phyloP scores from a whole-genome alignment of 2,888 invertebrate species.

The Lissonota sp. region DNA sequence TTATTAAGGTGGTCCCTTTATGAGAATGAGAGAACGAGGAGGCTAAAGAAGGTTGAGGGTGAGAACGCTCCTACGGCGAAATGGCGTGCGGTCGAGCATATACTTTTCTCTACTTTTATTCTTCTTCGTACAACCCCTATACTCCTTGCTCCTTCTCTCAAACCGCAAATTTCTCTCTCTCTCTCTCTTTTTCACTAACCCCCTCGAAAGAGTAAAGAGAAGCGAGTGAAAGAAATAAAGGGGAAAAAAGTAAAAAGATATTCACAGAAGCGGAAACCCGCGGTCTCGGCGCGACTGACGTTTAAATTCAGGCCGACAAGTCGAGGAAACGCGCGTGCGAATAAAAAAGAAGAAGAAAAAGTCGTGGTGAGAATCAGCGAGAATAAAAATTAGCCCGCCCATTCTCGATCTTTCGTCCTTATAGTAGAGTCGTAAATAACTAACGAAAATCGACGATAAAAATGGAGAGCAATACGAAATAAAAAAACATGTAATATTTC shows the following conservation, averaged over 20 bases:
- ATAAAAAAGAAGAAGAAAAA: constrained; percentile 25
- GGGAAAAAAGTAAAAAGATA: constrained; percentile 19
- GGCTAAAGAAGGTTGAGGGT: neutral
- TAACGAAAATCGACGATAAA: too few relatives aligned
- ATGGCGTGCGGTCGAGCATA: constrained; percentile 72
- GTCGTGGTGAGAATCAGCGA: neutral
- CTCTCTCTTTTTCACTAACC: constrained; percentile 34
- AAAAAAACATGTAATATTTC: too few relatives aligned
- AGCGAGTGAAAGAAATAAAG: constrained; percentile 8
- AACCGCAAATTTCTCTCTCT: constrained; percentile 32
- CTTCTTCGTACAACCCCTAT: constrained; percentile 12
- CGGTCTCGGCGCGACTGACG: constrained; percentile 39
- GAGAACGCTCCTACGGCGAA: constrained; percentile 71
- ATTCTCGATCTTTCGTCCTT: constrained; percentile 8
- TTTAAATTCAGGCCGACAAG: constrained; percentile 51
- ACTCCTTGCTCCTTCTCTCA: neutral
- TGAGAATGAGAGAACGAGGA: constrained; percentile 72
- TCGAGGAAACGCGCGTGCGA: constrained; percentile 31
- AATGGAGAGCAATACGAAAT: too few relatives aligned
- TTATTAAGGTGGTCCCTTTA: constrained; percentile 82
- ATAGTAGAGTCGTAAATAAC: too few relatives aligned
- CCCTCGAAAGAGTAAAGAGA: constrained; percentile 28
- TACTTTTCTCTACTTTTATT: constrained; percentile 50
- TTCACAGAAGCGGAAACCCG: constrained; percentile 49
- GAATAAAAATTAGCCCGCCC: constrained; percentile 45